These are phyloP conservation scores for Cephus cinctus DNA, from an alignment of 1,140 invertebrate species.

Conservation along the genomic window DNA sequence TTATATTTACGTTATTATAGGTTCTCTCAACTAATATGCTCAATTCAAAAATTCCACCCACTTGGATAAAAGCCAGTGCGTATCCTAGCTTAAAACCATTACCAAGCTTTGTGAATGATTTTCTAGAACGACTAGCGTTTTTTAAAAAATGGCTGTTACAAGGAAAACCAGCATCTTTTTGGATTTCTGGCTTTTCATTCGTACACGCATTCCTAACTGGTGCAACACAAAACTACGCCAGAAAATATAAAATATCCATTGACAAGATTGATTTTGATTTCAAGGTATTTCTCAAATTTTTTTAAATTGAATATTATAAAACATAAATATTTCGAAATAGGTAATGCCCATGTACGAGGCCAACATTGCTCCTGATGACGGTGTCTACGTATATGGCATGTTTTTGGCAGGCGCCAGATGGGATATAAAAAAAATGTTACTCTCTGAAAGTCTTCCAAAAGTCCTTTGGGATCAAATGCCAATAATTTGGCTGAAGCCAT, in stretches of 20 bases:
- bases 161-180: constrained; percentile 81
- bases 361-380: constrained; percentile 62
- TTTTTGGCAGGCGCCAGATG: constrained; percentile 85
- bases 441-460: constrained; percentile 82
- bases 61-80: constrained; percentile 75
- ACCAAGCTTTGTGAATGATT: constrained; percentile 81
- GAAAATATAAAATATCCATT: constrained; percentile 85
- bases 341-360: constrained; percentile 26
- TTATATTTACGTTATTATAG: constrained; percentile 20
- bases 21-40: constrained; percentile 66
- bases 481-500: constrained; percentile 70
- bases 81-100: constrained; percentile 91
- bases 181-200: constrained; percentile 94
- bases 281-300: constrained; percentile 56
- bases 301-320: too few relatives aligned
- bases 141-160: constrained; percentile 75
- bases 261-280: constrained; percentile 84
- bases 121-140: constrained; percentile 76
- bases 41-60: constrained; percentile 72
- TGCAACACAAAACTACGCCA: constrained; percentile 87
- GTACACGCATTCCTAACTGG: constrained; percentile 93
- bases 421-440: constrained; percentile 60
- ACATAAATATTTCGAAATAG: constrained; percentile 18
- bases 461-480: constrained; percentile 80
- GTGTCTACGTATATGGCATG: constrained; percentile 80